These are phyloP conservation scores for Mesorhabditis belari DNA, from an alignment of 2,888 invertebrate species.

Conservation along the genomic window DNA sequence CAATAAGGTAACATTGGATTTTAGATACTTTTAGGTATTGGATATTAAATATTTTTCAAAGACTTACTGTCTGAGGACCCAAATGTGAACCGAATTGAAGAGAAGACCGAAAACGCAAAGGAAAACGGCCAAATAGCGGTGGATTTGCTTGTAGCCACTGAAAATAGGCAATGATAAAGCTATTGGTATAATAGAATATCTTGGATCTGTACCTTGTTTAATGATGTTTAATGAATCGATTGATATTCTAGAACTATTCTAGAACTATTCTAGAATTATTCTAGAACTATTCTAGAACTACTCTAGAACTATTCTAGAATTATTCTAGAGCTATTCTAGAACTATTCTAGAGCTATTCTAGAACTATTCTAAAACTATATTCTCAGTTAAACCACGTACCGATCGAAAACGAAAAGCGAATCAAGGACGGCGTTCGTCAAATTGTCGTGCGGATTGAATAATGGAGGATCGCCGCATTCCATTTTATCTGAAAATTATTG, in stretches of 20 bases:
- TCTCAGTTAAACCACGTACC: conserved; percentile 13
- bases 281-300: too few species aligned
- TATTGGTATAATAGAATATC: too few species aligned
- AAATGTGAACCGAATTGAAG: conserved; percentile 34
- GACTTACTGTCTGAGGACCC: conserved; percentile 22
- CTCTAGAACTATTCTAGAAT: too few species aligned
- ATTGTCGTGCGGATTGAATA: conserved; percentile 23
- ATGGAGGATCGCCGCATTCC: conserved; percentile 27
- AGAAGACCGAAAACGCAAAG: conserved; percentile 34
- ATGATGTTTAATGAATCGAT: too few species aligned
- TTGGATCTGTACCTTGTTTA: too few species aligned
- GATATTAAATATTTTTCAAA: neutral
- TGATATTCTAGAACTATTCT: too few species aligned
- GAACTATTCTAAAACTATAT: too few species aligned
- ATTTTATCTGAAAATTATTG: too few species aligned
- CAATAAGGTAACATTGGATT: neutral
- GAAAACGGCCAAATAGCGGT: conserved; percentile 31
- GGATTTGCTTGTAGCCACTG: conserved; percentile 32
- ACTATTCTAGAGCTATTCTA: too few species aligned
- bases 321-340: too few species aligned
- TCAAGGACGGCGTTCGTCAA: conserved; percentile 21
- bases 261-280: too few species aligned
- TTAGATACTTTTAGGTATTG: conserved; percentile 1
- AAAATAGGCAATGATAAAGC: too few species aligned
- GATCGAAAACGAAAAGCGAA: conserved; percentile 20